Evolutionary conservation across 2,797 vertebrate genomes (phyloP), one percentile per base, ranked within the genome.

Genomic region (Pseudocheirus occidentalis): DNA sequence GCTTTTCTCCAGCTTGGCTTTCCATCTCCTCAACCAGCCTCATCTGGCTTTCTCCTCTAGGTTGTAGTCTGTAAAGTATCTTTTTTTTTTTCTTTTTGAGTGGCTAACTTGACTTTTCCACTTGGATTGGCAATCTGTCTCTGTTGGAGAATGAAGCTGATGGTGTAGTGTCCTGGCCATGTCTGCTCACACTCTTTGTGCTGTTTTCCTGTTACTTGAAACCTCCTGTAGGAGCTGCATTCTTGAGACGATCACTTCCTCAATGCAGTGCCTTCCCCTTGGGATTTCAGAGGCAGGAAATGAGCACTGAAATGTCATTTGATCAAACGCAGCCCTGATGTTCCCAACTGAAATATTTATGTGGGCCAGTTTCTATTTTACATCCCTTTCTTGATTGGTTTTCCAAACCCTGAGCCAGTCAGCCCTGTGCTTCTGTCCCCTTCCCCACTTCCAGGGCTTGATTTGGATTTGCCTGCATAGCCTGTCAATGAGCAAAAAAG

Each of bases 401-500:
- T 91, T 95, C 95, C 34, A 90, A 59, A 92, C 0, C 55, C 59
- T 4, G 9, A 53, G 3, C 18, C 52, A 55, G 12, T n/a, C 28
- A 21, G 29, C 53, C 52, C 52, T 24, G 50, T 28, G 53, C 11
- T n/a, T 90, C 28, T 29, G 3, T 55, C 0, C 0, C 54, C 0
- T 34, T 55, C 34, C 55, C 40, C 0, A 0, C 96, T 95, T 58
- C 52, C 66, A 89, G 13, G 94, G 87, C 3, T 56, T 91, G 90
- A 46, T 1, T 29, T 94, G 91, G 62, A 92, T 95, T 95, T 92
- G 9, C 94, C 95, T 93, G 92, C 56, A 46, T 87, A 92, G 0
- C 95, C 93, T 96, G 52, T 93, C 29, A 0, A 12, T 0, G 96
- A 96, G 96, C 96, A 91, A 93, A 91, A 93, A 97, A 96, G 96